phyloP scores from a whole-genome alignment of 2,113 vertebrate species.

The Anguilla rostrata region DNA sequence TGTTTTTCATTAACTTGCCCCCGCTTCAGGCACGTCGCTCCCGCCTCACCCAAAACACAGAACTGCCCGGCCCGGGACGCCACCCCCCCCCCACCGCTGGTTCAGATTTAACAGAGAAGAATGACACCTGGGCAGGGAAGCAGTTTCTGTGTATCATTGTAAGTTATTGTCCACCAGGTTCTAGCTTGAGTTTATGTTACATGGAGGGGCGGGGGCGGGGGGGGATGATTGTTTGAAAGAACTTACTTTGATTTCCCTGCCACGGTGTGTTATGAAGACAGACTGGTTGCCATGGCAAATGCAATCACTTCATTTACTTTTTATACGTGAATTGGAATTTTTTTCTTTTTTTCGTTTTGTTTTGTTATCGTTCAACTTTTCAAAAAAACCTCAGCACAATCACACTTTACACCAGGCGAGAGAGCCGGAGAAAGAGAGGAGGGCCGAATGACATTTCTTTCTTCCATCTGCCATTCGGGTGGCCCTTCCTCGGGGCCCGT shows the following conservation, averaged over 20 bases:
- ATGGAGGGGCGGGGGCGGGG: not conserved
- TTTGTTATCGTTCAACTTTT: not conserved
- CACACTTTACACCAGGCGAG: too few relatives aligned
- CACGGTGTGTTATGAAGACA: not conserved
- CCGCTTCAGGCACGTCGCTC: not conserved
- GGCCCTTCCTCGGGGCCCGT: too few relatives aligned
- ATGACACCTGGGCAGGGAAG: not conserved
- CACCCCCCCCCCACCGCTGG: not conserved
- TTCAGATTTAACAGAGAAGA: not conserved
- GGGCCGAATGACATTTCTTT: too few relatives aligned
- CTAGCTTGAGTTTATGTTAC: slow-evolving; percentile 9
- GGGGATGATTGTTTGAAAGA: not conserved
- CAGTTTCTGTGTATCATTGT: not conserved
- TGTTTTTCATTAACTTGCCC: not conserved
- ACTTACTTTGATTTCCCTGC: not conserved
- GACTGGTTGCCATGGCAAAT: not conserved
- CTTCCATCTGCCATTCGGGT: too few relatives aligned
- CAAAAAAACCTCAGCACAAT: too few relatives aligned
- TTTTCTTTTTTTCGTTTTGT: not conserved
- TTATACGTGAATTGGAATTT: not conserved
- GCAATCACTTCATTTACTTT: not conserved
- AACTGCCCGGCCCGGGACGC: not conserved
- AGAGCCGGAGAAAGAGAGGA: too few relatives aligned
- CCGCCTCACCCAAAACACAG: not conserved
- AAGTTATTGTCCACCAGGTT: slow-evolving; percentile 8